Percentiles rank a stretch among this genome's conserved stretches.
phyloP scores from a whole-genome alignment of 2,888 invertebrate species.

The Flexamia atlantica region DNA sequence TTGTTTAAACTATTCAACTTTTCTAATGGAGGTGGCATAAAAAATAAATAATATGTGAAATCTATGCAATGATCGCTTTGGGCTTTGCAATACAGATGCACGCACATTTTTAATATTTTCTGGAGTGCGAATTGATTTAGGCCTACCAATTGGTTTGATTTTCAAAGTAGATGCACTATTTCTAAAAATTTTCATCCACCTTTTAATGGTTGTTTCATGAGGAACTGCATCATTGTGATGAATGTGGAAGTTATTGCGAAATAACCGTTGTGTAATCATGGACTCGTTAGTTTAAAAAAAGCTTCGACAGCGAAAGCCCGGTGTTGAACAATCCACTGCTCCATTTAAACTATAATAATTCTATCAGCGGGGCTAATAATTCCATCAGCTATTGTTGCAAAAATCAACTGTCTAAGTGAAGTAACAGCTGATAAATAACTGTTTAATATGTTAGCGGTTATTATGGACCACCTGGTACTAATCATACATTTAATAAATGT shows the following conservation, averaged over 20 bases:
- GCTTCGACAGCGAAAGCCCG: background rate
- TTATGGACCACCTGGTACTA: background rate
- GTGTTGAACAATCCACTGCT: background rate
- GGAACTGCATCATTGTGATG: background rate
- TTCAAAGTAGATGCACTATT: conserved; percentile 36
- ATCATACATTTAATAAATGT: too few relatives aligned
- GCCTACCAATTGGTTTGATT: conserved; percentile 28
- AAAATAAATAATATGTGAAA: too few relatives aligned
- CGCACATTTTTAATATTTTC: conserved; percentile 22
- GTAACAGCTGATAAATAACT: background rate
- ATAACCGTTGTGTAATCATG: conserved; percentile 19
- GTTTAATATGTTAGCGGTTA: background rate
- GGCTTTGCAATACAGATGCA: conserved; percentile 34
- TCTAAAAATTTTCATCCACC: background rate
- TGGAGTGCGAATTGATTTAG: conserved; percentile 17
- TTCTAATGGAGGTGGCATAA: too few relatives aligned
- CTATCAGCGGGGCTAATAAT: background rate
- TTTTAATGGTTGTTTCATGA: background rate
- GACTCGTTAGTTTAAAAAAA: conserved; percentile 5
- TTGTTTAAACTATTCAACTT: too few relatives aligned
- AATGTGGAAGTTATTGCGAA: conserved; percentile 27
- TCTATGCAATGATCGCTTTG: conserved; percentile 1
- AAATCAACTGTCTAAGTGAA: background rate
- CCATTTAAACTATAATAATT: background rate
- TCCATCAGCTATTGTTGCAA: background rate